phyloP scores from a whole-genome alignment of 1,140 invertebrate genomes.

The Pseudomyrmex cubaensis region DNA sequence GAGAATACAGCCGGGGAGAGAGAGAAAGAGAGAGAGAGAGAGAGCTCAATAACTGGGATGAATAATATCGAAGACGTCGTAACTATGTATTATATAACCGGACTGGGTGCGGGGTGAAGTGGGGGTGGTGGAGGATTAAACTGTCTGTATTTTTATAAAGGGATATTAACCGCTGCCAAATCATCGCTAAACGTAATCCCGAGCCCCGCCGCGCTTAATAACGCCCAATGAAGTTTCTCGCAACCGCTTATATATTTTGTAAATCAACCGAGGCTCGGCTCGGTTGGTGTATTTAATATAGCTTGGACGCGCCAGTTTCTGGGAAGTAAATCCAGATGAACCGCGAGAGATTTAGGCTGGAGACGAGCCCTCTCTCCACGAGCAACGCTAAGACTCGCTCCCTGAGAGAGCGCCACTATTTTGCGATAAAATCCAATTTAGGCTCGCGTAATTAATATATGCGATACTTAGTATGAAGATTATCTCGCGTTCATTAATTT shows the following conservation, averaged over 20 bases:
- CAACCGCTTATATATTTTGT: slow-evolving; percentile 57
- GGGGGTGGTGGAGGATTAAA: slow-evolving; percentile 39
- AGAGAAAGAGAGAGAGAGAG: slow-evolving; percentile 4
- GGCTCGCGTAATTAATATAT: background rate
- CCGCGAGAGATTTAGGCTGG: slow-evolving; percentile 20
- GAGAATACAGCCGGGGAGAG: slow-evolving; percentile 49
- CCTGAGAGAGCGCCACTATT: background rate
- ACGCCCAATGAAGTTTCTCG: slow-evolving; percentile 54
- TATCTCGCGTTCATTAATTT: slow-evolving; percentile 1
- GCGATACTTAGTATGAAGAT: background rate
- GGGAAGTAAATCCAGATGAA: slow-evolving; percentile 38
- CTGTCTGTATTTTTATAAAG: slow-evolving; percentile 51
- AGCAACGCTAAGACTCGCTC: background rate
- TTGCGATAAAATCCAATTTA: background rate
- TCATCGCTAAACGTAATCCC: slow-evolving; percentile 58
- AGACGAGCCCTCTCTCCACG: background rate
- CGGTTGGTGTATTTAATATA: slow-evolving; percentile 37
- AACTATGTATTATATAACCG: slow-evolving; percentile 63
- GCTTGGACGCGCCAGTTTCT: slow-evolving; percentile 26
- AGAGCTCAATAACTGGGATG: slow-evolving; percentile 70
- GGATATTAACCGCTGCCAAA: slow-evolving; percentile 52
- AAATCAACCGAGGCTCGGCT: slow-evolving; percentile 47
- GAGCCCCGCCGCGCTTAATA: slow-evolving; percentile 36
- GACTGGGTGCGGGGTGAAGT: background rate
- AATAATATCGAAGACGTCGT: slow-evolving; percentile 70